Conservation (phyloP, 2,113 vertebrate species). For the Xenopus tropicalis region DNA sequence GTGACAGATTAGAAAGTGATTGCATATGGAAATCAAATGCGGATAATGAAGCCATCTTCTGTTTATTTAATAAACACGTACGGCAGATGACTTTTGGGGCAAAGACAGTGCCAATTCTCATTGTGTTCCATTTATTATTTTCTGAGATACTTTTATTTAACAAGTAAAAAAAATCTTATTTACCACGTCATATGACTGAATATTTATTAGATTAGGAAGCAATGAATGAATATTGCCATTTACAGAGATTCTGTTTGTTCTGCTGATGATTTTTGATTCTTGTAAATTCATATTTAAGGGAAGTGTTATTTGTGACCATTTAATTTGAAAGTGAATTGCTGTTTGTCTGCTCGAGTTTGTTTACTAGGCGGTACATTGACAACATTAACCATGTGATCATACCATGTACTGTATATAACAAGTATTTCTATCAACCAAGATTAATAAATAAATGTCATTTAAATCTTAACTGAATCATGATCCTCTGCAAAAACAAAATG, state of each 20-base stretch:
- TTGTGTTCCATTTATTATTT: constrained; percentile 53
- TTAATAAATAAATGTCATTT: too few species aligned
- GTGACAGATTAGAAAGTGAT: constrained; percentile 71
- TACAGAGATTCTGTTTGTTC: constrained; percentile 2
- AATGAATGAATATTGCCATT: constrained; percentile 17
- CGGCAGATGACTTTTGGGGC: constrained; percentile 64
- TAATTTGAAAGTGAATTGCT: not conserved
- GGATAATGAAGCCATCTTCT: constrained; percentile 77
- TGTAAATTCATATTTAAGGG: constrained; percentile 14
- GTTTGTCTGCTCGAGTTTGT: not conserved
- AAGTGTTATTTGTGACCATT: not conserved
- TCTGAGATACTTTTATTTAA: constrained; percentile 47
- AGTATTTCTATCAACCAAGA: too few species aligned
- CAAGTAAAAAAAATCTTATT: constrained; percentile 72
- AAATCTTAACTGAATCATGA: too few species aligned
- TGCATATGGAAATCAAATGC: constrained; percentile 73
- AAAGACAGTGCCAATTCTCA: constrained; percentile 70
- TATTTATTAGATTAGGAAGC: constrained; percentile 49
- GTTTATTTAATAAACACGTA: constrained; percentile 78
- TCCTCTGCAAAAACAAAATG: too few species aligned
- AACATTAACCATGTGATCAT: not conserved
- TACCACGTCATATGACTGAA: constrained; percentile 58
- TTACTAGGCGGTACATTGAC: not conserved
- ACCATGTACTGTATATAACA: not conserved
- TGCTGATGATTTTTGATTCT: not conserved